Evolutionary conservation across 2,797 vertebrate genomes (phyloP).

Genomic region (Anisognathus igniventris): DNA sequence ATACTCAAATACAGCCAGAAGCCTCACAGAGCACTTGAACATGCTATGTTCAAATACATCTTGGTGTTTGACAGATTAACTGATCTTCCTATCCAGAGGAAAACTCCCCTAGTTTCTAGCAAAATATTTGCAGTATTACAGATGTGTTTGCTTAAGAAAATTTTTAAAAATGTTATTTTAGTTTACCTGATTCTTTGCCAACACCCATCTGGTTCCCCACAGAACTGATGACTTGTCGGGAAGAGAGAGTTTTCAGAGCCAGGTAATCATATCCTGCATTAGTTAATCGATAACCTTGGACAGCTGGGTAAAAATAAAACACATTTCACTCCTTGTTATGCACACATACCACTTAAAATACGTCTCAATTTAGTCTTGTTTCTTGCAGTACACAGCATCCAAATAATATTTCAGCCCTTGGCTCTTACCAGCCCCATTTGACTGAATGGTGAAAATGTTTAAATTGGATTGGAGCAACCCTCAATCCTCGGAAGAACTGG

Average conservation of each 20-base stretch:
- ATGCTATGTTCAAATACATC: not conserved
- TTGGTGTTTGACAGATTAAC: not conserved
- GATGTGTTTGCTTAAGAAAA: not conserved
- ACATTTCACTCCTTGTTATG: not conserved
- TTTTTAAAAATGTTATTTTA: not conserved
- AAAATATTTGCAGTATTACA: not conserved
- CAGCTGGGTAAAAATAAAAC: constrained; percentile 73
- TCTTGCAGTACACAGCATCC: not conserved
- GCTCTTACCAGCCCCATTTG: not conserved
- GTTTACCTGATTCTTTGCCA: constrained; percentile 97
- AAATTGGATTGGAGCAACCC: not conserved
- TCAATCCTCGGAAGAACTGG: not conserved
- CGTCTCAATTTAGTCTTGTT: not conserved
- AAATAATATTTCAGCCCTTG: not conserved
- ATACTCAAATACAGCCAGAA: not conserved
- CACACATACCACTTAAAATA: not conserved
- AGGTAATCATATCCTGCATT: constrained; percentile 94
- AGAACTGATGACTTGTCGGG: constrained; percentile 85
- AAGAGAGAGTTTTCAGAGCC: constrained; percentile 90
- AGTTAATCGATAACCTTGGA: constrained; percentile 93
- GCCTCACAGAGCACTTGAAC: not conserved
- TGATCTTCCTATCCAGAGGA: not conserved
- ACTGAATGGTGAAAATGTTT: not conserved
- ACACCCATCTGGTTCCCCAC: constrained; percentile 98
- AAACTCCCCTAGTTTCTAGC: not conserved